These are phyloP conservation scores for Drosophila heteroneura DNA, from an alignment of 2,888 invertebrate species.

Conservation along the genomic window DNA sequence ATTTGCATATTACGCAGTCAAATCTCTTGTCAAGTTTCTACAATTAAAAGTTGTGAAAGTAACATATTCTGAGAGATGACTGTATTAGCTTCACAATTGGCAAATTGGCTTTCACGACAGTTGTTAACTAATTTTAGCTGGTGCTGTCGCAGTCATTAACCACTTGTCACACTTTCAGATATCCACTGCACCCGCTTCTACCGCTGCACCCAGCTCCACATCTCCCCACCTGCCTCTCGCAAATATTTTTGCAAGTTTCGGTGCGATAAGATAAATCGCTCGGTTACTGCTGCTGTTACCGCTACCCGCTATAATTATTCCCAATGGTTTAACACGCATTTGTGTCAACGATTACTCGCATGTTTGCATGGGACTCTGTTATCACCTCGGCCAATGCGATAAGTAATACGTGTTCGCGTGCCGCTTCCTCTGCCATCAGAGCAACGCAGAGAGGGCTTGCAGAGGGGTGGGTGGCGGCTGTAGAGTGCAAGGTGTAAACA, in stretches of 20 bases:
- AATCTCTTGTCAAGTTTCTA: neutral
- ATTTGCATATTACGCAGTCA: neutral
- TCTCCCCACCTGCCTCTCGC: neutral
- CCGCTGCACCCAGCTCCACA: neutral
- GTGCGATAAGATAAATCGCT: slow-evolving; percentile 66
- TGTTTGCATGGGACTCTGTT: slow-evolving; percentile 38
- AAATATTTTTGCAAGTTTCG: slow-evolving; percentile 45
- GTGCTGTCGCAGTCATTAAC: slow-evolving; percentile 37
- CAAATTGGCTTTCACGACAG: slow-evolving; percentile 16
- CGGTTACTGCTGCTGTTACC: slow-evolving; percentile 17
- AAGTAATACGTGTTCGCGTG: slow-evolving; percentile 67
- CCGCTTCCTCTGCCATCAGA: slow-evolving; percentile 25
- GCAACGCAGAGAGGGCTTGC: neutral
- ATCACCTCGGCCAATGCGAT: slow-evolving; percentile 56
- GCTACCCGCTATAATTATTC: slow-evolving; percentile 19
- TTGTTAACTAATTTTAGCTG: slow-evolving; percentile 34
- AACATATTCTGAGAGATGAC: neutral
- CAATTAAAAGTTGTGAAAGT: neutral
- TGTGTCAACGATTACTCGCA: slow-evolving; percentile 40
- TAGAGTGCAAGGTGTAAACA: slow-evolving; percentile 28
- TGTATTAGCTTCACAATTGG: slow-evolving; percentile 1
- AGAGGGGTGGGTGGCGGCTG: neutral
- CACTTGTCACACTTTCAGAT: slow-evolving; percentile 38
- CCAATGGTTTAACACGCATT: slow-evolving; percentile 59
- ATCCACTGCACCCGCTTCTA: neutral